A percentile compares a stretch with the other conserved stretches of the same genome.
Conservation (phyloP, 2,113 vertebrate genomes). For the Dasypus novemcinctus region DNA sequence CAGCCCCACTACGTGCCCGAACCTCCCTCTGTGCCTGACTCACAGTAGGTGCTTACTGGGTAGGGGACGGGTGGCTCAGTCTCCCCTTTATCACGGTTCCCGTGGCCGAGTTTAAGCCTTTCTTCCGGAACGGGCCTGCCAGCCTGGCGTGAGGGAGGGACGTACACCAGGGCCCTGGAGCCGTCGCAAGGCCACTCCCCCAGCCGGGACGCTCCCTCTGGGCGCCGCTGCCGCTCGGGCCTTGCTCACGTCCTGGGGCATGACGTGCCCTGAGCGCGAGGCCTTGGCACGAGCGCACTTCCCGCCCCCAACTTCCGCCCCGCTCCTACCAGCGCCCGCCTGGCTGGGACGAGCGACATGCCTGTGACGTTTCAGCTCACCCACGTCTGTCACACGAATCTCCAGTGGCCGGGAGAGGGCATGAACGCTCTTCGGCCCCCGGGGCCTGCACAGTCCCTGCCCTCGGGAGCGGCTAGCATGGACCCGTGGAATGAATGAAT, state of each 20-base stretch:
- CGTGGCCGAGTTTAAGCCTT: neutral
- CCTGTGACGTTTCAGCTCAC: neutral
- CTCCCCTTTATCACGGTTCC: neutral
- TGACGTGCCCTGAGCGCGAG: neutral
- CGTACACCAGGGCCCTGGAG: neutral
- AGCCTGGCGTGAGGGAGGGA: neutral
- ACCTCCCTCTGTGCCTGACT: neutral
- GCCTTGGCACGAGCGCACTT: neutral
- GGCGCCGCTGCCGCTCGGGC: neutral
- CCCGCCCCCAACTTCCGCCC: neutral
- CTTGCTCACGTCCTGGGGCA: neutral
- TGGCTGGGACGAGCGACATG: neutral
- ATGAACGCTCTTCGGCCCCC: neutral
- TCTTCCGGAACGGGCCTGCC: neutral
- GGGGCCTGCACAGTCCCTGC: no score
- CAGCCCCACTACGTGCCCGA: no score
- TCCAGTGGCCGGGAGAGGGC: neutral
- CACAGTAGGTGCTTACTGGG: neutral
- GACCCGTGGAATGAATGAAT: no score
- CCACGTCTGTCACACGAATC: neutral
- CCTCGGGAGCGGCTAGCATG: no score
- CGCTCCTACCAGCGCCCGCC: neutral
- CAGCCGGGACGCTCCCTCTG: neutral
- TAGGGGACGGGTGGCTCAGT: neutral
- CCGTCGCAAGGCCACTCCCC: neutral